Evolutionary conservation across 53 echinoderm and acorn worm genomes (phyloP).

Genomic region (Mesocentrotus franciscanus): DNA sequence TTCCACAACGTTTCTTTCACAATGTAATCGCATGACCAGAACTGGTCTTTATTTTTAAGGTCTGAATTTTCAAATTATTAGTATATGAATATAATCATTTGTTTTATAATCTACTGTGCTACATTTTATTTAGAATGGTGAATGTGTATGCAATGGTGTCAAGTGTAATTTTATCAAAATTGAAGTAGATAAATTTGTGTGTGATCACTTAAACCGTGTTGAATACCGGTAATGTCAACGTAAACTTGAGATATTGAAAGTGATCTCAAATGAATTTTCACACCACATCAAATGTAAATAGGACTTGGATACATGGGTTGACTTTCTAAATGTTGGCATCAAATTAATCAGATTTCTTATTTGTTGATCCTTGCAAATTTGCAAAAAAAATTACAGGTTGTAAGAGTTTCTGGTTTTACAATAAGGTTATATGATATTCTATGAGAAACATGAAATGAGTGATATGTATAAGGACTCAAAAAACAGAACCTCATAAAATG

Average conservation of each 20-base stretch:
- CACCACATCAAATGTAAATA: too few species aligned
- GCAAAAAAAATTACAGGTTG: neutral
- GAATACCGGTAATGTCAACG: too few species aligned
- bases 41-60: too few species aligned
- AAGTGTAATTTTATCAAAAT: neutral
- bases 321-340: too few species aligned
- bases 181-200: neutral
- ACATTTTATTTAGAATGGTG: neutral
- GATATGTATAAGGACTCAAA: neutral
- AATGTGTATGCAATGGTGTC: neutral
- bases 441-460: neutral
- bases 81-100: neutral
- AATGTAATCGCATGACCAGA: too few species aligned
- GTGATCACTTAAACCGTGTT: neutral
- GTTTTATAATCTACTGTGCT: neutral
- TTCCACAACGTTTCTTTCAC: too few species aligned
- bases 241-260: too few species aligned
- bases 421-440: neutral
- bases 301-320: too few species aligned
- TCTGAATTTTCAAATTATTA: neutral
- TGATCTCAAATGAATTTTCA: too few species aligned
- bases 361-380: too few species aligned
- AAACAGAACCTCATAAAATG: neutral
- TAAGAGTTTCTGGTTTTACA: neutral
- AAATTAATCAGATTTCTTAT: too few species aligned